phyloP scores from a whole-genome alignment of 2,113 vertebrate genomes.

The Hirundichthys speculiger region DNA sequence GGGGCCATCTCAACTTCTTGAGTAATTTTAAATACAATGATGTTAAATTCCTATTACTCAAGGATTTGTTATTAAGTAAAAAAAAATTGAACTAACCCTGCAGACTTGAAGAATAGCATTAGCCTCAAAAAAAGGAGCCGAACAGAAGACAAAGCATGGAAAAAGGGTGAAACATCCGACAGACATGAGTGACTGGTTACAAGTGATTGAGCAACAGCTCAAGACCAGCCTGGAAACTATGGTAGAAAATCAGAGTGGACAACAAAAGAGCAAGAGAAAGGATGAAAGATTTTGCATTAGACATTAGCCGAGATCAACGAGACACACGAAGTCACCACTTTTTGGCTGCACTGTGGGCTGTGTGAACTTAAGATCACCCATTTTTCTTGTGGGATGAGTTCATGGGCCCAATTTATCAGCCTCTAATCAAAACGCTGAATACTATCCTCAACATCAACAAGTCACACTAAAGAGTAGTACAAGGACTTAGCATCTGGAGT shows the following conservation, averaged over 20 bases:
- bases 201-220: slow-evolving; percentile 3
- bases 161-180: slow-evolving; percentile 15
- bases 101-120: slow-evolving; percentile 52
- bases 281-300: slow-evolving; percentile 20
- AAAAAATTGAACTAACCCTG: too few species aligned
- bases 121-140: slow-evolving; percentile 42
- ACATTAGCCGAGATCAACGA: slow-evolving; percentile 46
- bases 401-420: slow-evolving; percentile 39
- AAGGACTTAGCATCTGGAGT: slow-evolving; percentile 1
- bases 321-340: slow-evolving; percentile 54
- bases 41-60: too few species aligned
- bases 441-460: background rate
- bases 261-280: too few species aligned
- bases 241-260: slow-evolving; percentile 6
- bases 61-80: too few species aligned
- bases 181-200: slow-evolving; percentile 23
- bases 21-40: slow-evolving; percentile 4
- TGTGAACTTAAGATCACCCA: too few species aligned
- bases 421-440: slow-evolving; percentile 10
- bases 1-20: background rate
- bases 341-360: slow-evolving; percentile 17
- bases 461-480: slow-evolving; percentile 2
- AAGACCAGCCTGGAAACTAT: slow-evolving; percentile 8
- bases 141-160: slow-evolving; percentile 20
- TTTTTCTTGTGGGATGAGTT: too few species aligned